These are phyloP conservation scores for Aproaerema taeniolella DNA, from an alignment of 2,888 invertebrate genomes.

Conservation along the genomic window DNA sequence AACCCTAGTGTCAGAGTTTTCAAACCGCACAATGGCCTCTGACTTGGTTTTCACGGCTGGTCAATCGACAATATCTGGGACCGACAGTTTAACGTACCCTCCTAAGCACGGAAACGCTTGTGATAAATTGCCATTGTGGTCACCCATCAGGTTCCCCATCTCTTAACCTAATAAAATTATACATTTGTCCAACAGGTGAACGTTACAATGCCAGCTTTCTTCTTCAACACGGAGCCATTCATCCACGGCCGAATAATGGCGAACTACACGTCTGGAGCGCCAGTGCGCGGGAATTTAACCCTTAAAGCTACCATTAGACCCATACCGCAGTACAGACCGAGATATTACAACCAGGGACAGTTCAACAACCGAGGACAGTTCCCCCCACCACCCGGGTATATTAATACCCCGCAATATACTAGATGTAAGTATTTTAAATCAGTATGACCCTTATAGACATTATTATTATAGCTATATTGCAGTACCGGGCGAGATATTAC, in stretches of 20 bases:
- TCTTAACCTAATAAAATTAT: too few relatives aligned
- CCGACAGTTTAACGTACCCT: too few relatives aligned
- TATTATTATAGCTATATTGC: too few relatives aligned
- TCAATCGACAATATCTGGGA: too few relatives aligned
- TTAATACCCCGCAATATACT: constrained; percentile 54
- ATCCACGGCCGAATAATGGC: constrained; percentile 93
- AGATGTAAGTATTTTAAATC: constrained; percentile 41
- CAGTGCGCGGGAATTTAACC: constrained; percentile 92
- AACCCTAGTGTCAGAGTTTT: too few relatives aligned
- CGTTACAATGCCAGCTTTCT: constrained; percentile 96
- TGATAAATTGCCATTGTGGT: too few relatives aligned
- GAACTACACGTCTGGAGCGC: constrained; percentile 96
- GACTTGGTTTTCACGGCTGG: too few relatives aligned
- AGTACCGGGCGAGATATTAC: constrained; percentile 68
- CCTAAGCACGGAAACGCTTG: too few relatives aligned
- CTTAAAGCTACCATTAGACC: constrained; percentile 87
- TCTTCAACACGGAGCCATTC: constrained; percentile 90
- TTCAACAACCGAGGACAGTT: constrained; percentile 70
- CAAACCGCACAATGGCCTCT: too few relatives aligned
- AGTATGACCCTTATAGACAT: too few relatives aligned
- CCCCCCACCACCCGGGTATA: constrained; percentile 32
- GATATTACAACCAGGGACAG: constrained; percentile 56
- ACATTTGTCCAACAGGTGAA: too few relatives aligned
- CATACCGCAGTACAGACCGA: constrained; percentile 78
- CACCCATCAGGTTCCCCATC: too few relatives aligned